These are phyloP conservation scores for Paedocypris micromegethes DNA, from an alignment of 2,797 vertebrate species.

Conservation along the genomic window DNA sequence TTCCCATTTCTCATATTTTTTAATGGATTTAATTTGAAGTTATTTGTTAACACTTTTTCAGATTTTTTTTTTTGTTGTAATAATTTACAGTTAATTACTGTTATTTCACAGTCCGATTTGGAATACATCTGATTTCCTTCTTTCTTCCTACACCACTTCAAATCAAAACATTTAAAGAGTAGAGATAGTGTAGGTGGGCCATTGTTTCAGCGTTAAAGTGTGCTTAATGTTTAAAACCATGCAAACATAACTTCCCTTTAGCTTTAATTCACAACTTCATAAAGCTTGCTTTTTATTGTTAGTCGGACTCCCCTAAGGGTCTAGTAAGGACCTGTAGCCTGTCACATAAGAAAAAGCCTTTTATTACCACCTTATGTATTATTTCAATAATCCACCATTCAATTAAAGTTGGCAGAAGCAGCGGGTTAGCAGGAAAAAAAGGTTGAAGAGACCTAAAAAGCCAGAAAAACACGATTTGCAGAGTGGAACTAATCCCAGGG, in stretches of 20 bases:
- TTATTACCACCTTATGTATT: slow-evolving; percentile 44
- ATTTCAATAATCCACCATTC: slow-evolving; percentile 50
- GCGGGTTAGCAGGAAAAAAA: slow-evolving; percentile 12
- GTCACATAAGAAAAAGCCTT: slow-evolving; percentile 32
- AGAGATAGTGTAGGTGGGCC: too few relatives aligned
- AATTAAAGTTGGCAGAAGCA: slow-evolving; percentile 45
- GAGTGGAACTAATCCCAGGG: slow-evolving; percentile 59
- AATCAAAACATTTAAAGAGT: too few relatives aligned
- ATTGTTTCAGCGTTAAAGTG: slow-evolving; percentile 12
- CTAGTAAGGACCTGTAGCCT: slow-evolving; percentile 46
- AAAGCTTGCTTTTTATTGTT: slow-evolving; percentile 8
- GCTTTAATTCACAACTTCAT: slow-evolving; percentile 29
- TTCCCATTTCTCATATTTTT: too few relatives aligned
- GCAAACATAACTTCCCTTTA: slow-evolving; percentile 35
- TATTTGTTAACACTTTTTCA: too few relatives aligned
- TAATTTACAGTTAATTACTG: too few relatives aligned
- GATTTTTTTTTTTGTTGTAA: too few relatives aligned
- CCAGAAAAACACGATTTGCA: slow-evolving; percentile 51
- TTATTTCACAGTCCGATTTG: too few relatives aligned
- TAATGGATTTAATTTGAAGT: too few relatives aligned
- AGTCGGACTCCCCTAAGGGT: slow-evolving; percentile 14
- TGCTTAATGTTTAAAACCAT: slow-evolving; percentile 36
- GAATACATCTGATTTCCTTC: too few relatives aligned
- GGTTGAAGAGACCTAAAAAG: background rate
- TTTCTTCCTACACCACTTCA: too few relatives aligned